These are phyloP conservation scores for Chaetura pelagica DNA, from an alignment of 2,113 vertebrate genomes.

Conservation along the genomic window DNA sequence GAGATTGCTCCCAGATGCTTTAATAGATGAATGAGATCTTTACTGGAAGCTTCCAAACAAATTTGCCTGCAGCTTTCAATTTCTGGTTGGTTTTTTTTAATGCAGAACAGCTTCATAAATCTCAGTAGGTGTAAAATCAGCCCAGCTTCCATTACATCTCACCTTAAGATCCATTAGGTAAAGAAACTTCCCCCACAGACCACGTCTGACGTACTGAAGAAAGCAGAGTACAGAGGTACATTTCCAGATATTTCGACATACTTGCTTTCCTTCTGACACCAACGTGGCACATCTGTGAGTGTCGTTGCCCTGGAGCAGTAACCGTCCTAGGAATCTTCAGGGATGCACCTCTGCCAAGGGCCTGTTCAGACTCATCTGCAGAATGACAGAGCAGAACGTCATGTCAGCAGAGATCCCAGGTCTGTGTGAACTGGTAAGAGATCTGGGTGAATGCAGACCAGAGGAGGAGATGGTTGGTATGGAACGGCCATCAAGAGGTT, in stretches of 20 bases:
- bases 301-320: conserved; percentile 27
- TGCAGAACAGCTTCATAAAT: background rate
- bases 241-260: conserved; percentile 21
- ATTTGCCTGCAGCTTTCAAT: background rate
- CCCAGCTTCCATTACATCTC: background rate
- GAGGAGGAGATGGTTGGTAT: background rate
- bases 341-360: background rate
- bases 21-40: background rate
- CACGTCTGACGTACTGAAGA: background rate
- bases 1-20: background rate
- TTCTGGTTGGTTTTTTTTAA: background rate
- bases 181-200: background rate
- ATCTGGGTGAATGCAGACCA: background rate
- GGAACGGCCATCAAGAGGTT: background rate
- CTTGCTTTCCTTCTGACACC: background rate
- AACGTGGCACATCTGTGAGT: background rate
- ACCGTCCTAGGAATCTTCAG: background rate
- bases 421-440: background rate
- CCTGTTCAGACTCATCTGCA: conserved; percentile 21
- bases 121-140: background rate
- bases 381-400: background rate
- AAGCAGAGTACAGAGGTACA: background rate
- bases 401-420: background rate
- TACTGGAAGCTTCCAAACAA: background rate
- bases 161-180: background rate